These are phyloP conservation scores for Sarcophaga bullata DNA, from an alignment of 1,140 invertebrate species.

Conservation along the genomic window DNA sequence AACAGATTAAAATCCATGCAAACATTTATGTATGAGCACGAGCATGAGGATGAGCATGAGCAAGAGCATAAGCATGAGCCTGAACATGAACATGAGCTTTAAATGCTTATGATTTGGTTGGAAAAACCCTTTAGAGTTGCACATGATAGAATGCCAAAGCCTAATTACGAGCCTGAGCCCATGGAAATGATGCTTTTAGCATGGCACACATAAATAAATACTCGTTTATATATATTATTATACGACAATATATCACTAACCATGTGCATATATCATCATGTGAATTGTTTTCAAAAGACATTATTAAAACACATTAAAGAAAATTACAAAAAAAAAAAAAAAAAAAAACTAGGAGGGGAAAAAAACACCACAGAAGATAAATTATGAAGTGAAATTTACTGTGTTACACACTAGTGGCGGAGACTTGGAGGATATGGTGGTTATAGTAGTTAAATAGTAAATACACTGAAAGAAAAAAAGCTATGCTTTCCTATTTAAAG, in stretches of 20 bases:
- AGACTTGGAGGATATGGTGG: not conserved
- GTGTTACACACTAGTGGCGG: not conserved
- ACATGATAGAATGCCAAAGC: conserved; percentile 4
- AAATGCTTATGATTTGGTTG: no score
- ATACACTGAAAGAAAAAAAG: not conserved
- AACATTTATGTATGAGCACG: no score
- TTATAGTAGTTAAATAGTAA: no score
- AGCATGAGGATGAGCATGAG: no score
- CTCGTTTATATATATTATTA: not conserved
- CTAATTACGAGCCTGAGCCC: not conserved
- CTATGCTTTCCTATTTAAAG: not conserved
- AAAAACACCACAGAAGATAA: not conserved
- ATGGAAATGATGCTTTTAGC: not conserved
- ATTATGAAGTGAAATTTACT: not conserved
- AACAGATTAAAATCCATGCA: not conserved
- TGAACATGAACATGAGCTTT: no score
- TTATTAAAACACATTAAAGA: not conserved
- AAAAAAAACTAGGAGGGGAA: no score
- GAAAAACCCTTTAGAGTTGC: conserved; percentile 9
- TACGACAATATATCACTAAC: no score
- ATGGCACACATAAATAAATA: not conserved
- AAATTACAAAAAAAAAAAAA: no score
- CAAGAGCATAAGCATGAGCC: no score
- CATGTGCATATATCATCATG: no score
- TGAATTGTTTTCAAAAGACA: not conserved